Percentiles rank a stretch among this genome's conserved stretches.
These are phyloP conservation scores for Agrilus planipennis DNA, from an alignment of 1,140 invertebrate species.

Conservation along the genomic window DNA sequence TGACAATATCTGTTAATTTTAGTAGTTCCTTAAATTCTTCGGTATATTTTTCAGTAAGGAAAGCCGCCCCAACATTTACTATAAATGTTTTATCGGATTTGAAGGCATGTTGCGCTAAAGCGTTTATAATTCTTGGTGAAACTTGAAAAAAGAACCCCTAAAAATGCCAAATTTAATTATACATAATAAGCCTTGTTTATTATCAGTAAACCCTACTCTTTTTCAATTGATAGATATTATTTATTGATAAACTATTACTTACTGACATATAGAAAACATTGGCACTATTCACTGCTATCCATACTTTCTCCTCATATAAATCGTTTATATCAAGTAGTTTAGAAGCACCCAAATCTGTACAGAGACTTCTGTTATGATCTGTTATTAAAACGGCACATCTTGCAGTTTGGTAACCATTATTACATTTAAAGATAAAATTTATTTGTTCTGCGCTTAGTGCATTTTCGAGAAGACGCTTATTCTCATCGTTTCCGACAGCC, in stretches of 20 bases:
- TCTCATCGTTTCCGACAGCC: conserved; percentile 35
- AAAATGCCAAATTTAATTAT: too few species aligned
- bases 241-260: conserved; percentile 5
- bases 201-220: too few species aligned
- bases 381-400: conserved; percentile 53
- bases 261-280: conserved; percentile 17
- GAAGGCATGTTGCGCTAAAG: too few species aligned
- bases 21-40: too few species aligned
- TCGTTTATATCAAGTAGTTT: conserved; percentile 35
- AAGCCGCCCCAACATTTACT: too few species aligned
- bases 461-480: conserved; percentile 11
- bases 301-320: conserved; percentile 21
- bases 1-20: too few species aligned
- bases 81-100: too few species aligned
- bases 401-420: conserved; percentile 43
- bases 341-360: conserved; percentile 48
- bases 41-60: too few species aligned
- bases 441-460: conserved; percentile 18
- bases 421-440: conserved; percentile 31
- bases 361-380: conserved; percentile 44
- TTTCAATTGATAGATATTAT: conserved; percentile 1
- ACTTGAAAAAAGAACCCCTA: too few species aligned
- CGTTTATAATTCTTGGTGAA: too few species aligned
- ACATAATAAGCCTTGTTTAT: too few species aligned
- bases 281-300: conserved; percentile 15